phyloP scores from a whole-genome alignment of 2,797 vertebrate species.

The Distichodus sexfasciatus region DNA sequence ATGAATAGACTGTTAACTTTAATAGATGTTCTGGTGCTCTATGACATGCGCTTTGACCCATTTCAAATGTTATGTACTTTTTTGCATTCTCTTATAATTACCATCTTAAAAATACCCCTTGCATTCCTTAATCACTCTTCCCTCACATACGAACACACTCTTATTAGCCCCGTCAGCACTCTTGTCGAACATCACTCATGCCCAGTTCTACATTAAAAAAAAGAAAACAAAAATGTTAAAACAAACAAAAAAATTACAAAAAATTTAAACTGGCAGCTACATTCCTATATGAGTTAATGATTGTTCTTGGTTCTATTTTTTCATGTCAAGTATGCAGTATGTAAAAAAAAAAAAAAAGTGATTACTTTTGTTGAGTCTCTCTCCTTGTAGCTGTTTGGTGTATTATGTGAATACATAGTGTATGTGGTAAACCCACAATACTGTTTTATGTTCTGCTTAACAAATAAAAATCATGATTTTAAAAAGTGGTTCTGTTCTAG shows the following conservation, averaged over 20 bases:
- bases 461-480: constrained; percentile 67
- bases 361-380: constrained; percentile 76
- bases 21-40: constrained; percentile 58
- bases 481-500: neutral
- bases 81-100: constrained; percentile 45
- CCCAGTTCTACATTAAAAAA: constrained; percentile 49
- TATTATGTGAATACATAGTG: constrained; percentile 87
- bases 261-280: constrained; percentile 78
- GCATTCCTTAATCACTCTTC: constrained; percentile 50
- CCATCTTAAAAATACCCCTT: constrained; percentile 58
- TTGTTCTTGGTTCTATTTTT: constrained; percentile 78
- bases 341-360: constrained; percentile 70
- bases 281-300: constrained; percentile 78
- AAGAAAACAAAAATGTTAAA: constrained; percentile 45
- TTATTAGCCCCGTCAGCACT: constrained; percentile 54
- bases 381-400: constrained; percentile 85
- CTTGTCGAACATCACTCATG: constrained; percentile 46
- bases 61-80: constrained; percentile 55
- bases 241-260: constrained; percentile 55
- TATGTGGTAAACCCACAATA: constrained; percentile 82
- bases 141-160: constrained; percentile 41
- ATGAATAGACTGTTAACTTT: constrained; percentile 71
- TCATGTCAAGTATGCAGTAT: constrained; percentile 86
- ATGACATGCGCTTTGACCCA: constrained; percentile 51
- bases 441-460: constrained; percentile 84